Evolutionary conservation across 2,797 vertebrate genomes (phyloP).

Genomic region (Lithobates sylvaticus): DNA sequence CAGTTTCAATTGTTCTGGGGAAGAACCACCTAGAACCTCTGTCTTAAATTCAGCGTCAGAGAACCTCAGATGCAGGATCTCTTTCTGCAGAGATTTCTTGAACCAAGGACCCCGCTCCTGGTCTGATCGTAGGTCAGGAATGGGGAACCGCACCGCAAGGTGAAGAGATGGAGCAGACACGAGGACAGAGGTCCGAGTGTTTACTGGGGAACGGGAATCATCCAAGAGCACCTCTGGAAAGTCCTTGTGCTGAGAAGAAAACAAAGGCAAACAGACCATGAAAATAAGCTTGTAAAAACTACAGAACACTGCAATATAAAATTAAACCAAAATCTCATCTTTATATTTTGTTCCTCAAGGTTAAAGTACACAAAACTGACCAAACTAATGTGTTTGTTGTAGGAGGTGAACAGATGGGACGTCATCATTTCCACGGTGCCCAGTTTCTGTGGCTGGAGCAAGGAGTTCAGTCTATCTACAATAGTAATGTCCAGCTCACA

Average conservation of each 20-base stretch:
- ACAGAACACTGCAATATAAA: too few relatives aligned
- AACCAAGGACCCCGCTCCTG: conserved; percentile 98
- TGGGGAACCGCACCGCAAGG: conserved; percentile 92
- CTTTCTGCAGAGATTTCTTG: conserved; percentile 96
- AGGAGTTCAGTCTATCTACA: conserved; percentile 95
- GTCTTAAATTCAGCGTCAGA: conserved; percentile 92
- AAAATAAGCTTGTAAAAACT: neutral
- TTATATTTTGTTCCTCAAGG: too few relatives aligned
- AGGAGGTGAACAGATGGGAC: conserved; percentile 97
- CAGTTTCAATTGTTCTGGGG: conserved; percentile 91
- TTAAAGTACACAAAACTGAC: conserved; percentile 74
- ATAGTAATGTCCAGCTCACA: conserved; percentile 96
- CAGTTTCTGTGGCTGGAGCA: conserved; percentile 94
- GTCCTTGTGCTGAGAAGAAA: conserved; percentile 88
- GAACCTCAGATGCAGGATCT: conserved; percentile 88
- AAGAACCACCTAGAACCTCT: conserved; percentile 88
- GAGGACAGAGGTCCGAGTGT: conserved; percentile 87
- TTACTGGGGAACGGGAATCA: conserved; percentile 88
- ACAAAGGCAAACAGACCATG: neutral
- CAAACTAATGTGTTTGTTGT: conserved; percentile 94
- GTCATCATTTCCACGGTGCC: conserved; percentile 94
- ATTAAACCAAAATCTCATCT: too few relatives aligned
- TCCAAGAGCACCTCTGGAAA: conserved; percentile 97
- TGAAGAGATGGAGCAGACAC: conserved; percentile 85
- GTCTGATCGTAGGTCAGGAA: conserved; percentile 96